These are phyloP conservation scores for Tauraco hartlaubi DNA, from an alignment of 2,797 vertebrate genomes.

Conservation along the genomic window DNA sequence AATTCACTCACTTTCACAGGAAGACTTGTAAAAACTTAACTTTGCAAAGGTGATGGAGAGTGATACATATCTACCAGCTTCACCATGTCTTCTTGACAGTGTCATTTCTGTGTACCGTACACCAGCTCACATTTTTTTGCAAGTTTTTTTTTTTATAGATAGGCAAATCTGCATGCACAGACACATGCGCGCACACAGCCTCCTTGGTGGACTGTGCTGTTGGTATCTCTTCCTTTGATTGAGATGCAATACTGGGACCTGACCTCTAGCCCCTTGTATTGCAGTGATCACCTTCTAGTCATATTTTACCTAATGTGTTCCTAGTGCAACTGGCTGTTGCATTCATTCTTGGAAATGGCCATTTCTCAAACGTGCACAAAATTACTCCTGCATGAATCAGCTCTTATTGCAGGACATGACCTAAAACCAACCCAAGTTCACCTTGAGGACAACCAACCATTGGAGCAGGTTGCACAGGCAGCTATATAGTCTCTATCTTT, in stretches of 20 bases:
- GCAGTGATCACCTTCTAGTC: not conserved
- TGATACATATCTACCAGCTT: not conserved
- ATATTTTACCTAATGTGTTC: not conserved
- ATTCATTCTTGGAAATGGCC: not conserved
- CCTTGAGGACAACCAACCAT: not conserved
- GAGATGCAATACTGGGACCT: not conserved
- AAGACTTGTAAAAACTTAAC: not conserved
- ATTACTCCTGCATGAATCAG: not conserved
- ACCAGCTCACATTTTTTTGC: not conserved
- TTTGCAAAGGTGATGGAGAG: not conserved
- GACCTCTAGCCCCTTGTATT: not conserved
- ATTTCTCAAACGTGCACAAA: not conserved
- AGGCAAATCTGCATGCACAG: not conserved
- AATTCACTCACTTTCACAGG: not conserved
- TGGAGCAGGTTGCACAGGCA: not conserved
- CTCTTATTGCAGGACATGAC: not conserved
- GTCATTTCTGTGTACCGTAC: rapidly evolving
- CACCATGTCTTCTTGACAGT: not conserved
- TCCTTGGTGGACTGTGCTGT: not conserved
- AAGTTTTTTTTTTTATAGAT: not conserved
- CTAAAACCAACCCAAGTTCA: not conserved
- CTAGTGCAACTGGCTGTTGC: not conserved
- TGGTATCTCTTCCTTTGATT: rapidly evolving
- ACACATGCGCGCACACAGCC: rapidly evolving
- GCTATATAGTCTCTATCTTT: not conserved